A percentile compares a stretch with the other conserved stretches of the same genome.
These are phyloP conservation scores for Stomatorhinus ivindoensis DNA, from an alignment of 2,113 vertebrate genomes.

Conservation along the genomic window DNA sequence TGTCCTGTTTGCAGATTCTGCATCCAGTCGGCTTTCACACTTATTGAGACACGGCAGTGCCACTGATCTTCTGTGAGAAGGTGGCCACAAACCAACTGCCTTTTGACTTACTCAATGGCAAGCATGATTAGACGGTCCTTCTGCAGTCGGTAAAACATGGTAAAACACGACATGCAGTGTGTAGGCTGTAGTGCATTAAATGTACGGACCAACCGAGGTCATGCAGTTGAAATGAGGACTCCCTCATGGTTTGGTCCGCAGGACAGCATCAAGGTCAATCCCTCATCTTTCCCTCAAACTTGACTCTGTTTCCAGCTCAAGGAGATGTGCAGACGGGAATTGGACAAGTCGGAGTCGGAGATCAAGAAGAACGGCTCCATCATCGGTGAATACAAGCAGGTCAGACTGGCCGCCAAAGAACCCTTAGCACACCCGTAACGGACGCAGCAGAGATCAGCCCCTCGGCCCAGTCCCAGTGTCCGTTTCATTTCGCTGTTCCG, in stretches of 20 bases:
- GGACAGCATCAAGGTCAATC: not conserved
- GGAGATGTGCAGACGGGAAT: constrained; percentile 94
- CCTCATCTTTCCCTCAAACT: not conserved
- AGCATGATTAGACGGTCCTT: not conserved
- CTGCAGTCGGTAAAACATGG: not conserved
- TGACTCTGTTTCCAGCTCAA: constrained; percentile 69
- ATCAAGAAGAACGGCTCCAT: constrained; percentile 97
- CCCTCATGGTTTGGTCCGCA: not conserved
- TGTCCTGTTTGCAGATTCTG: not conserved
- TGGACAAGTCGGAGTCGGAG: constrained; percentile 92
- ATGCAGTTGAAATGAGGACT: not conserved
- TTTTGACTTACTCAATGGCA: not conserved
- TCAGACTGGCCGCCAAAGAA: constrained; percentile 39
- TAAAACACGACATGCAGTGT: not conserved
- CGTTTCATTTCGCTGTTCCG: not conserved
- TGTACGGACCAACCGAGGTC: not conserved
- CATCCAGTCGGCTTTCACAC: not conserved
- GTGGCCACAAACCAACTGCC: not conserved
- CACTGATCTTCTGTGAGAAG: not conserved
- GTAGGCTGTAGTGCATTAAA: not conserved
- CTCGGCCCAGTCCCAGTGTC: not conserved
- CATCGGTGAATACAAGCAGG: constrained; percentile 98
- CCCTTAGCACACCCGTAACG: not conserved
- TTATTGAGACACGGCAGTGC: not conserved
- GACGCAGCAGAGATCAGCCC: not conserved